Evolutionary conservation across 1,140 invertebrate species (phyloP).

Genomic region (Drosophila setifemur): DNA sequence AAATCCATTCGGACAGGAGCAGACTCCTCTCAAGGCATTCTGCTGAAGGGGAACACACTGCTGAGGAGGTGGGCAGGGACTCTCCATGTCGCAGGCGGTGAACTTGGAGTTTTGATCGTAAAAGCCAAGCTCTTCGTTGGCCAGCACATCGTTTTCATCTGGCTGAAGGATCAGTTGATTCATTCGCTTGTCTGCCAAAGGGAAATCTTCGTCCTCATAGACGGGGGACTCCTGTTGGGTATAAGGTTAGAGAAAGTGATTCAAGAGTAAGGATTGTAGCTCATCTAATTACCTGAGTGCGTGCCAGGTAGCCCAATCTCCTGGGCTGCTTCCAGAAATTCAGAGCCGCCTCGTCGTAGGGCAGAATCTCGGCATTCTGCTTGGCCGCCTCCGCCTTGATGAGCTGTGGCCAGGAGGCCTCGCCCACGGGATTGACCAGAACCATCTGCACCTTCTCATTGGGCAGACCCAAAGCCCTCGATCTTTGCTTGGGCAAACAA

Average conservation of each 20-base stretch:
- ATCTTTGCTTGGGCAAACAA: slow-evolving; percentile 88
- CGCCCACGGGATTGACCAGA: slow-evolving; percentile 87
- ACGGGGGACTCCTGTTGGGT: slow-evolving; percentile 42
- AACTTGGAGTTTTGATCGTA: slow-evolving; percentile 69
- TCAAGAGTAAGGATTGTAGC: neutral
- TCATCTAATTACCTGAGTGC: slow-evolving; percentile 45
- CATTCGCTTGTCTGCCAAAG: slow-evolving; percentile 69
- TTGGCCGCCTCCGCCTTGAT: slow-evolving; percentile 73
- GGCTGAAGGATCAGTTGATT: slow-evolving; percentile 69
- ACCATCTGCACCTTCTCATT: slow-evolving; percentile 88
- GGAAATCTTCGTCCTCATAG: slow-evolving; percentile 78
- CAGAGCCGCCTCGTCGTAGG: slow-evolving; percentile 52
- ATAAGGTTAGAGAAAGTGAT: neutral
- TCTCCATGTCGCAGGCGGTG: slow-evolving; percentile 82
- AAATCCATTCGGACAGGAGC: slow-evolving; percentile 86
- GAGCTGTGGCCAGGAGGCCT: slow-evolving; percentile 83
- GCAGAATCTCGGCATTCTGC: slow-evolving; percentile 42
- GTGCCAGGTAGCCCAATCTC: slow-evolving; percentile 41
- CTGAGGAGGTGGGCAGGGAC: slow-evolving; percentile 86
- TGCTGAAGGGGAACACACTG: slow-evolving; percentile 85
- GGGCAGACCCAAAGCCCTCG: slow-evolving; percentile 82
- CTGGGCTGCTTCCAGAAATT: slow-evolving; percentile 78
- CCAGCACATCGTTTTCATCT: slow-evolving; percentile 83
- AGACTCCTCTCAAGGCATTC: slow-evolving; percentile 86
- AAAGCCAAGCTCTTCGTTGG: slow-evolving; percentile 68